Evolutionary conservation across 2,797 vertebrate species (phyloP), one percentile per base, ranked within the genome.

Genomic region (Anniella stebbinsi): DNA sequence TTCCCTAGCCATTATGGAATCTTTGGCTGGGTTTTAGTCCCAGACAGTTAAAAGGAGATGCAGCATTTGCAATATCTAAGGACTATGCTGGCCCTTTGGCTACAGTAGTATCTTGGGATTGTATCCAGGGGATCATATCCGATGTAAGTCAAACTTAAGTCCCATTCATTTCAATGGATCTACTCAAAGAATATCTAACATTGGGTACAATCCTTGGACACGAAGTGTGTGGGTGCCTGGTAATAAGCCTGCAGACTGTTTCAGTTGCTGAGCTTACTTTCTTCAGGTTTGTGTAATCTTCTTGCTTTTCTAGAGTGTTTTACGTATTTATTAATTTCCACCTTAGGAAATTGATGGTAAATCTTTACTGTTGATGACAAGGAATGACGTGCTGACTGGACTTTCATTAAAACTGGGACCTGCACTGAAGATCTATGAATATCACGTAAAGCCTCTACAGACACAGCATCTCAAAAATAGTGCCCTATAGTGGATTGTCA

Each of bases 351-450:
- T 99, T 91, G 99, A 99, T 96, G 99, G 99, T 90, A 99, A 99
- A 96, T 99, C 99, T 85, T 97, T 99, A 95, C 98, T 99, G 90
- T 96, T 99, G 96, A 99, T 99, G 99, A 99, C 99, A 45, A 98
- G 99, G 84, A 99, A 99, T 88, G 99, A 99, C 83, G 99, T 99
- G 94, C 97, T 99, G 96, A 99, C 99, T 28, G 99, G 99, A 96
- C 98, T 99, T 97, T 99, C 99, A 41, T 98, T 99, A 97, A 99
- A 99, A 97, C 97, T 99, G 92, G 99, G 99, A 87, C 99, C 99
- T 23, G 99, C 99, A 1, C 97, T 99, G 96, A 99, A 99, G 97
- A 99, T 99, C 97, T 99, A 99, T 30, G 99, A 99, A 95, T 99
- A 99, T 96, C 99, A 99, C 9, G 98, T 99, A 95, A 99, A 99